A percentile compares a stretch with the other conserved stretches of the same genome.
phyloP scores from a whole-genome alignment of 2,797 vertebrate species.

The Sebastes alutus region DNA sequence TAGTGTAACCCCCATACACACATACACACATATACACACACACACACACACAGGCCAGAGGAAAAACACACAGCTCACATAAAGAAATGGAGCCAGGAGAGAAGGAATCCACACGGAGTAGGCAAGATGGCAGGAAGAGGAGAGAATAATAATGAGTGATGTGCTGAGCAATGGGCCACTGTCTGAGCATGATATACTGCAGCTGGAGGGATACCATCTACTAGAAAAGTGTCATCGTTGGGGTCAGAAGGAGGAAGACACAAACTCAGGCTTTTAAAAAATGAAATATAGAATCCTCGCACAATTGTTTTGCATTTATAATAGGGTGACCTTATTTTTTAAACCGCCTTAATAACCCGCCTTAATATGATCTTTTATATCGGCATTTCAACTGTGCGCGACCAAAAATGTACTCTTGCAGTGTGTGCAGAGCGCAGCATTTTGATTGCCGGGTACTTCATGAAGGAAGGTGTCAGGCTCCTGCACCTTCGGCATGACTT shows the following conservation, averaged over 20 bases:
- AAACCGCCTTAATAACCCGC: no score
- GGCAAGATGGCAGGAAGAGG: not conserved
- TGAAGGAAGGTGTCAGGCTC: fast-evolving
- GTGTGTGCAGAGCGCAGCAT: no score
- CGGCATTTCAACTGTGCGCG: no score
- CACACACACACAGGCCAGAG: not conserved
- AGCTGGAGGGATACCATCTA: not conserved
- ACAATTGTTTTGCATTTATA: not conserved
- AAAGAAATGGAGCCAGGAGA: not conserved
- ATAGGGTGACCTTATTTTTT: no score
- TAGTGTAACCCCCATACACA: no score
- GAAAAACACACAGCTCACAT: not conserved
- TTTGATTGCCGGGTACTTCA: no score
- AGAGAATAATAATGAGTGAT: not conserved
- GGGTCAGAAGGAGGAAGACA: not conserved
- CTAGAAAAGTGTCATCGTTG: not conserved
- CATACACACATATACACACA: not conserved
- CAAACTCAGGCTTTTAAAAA: not conserved
- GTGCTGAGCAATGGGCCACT: not conserved
- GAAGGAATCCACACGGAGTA: not conserved
- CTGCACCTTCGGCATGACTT: no score
- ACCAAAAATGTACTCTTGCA: no score
- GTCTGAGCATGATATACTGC: not conserved
- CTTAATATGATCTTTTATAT: no score
- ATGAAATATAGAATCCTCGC: not conserved